Conservation (phyloP, 2,888 invertebrate species). For the Agrilus mali region DNA sequence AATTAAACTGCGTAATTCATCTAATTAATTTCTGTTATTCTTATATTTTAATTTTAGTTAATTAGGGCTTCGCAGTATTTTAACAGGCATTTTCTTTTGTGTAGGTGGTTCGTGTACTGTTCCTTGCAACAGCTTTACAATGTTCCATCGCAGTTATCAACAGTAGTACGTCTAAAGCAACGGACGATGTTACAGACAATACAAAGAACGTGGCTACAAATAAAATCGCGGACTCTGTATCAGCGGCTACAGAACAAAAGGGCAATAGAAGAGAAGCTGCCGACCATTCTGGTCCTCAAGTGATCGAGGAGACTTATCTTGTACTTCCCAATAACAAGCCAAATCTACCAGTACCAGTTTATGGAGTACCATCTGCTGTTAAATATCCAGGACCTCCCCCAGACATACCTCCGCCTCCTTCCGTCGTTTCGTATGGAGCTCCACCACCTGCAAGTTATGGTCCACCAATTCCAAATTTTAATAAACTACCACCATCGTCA, state of each 20-base stretch:
- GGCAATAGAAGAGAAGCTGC: conserved; percentile 29
- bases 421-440: conserved; percentile 13
- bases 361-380: conserved; percentile 42
- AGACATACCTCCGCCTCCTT: conserved; percentile 30
- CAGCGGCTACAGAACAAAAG: conserved; percentile 24
- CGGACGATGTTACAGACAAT: conserved; percentile 10
- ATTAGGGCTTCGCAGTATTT: too few relatives aligned
- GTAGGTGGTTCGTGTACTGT: too few relatives aligned
- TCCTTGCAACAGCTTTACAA: too few relatives aligned
- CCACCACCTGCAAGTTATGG: conserved; percentile 18
- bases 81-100: too few relatives aligned
- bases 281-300: conserved; percentile 41
- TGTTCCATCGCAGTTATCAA: background rate
- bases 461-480: conserved; percentile 15
- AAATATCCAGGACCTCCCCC: conserved; percentile 37
- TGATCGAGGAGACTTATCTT: conserved; percentile 41
- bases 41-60: too few relatives aligned
- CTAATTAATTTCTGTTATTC: too few relatives aligned
- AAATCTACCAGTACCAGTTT: conserved; percentile 44
- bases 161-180: conserved; percentile 1
- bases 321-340: conserved; percentile 30
- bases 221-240: conserved; percentile 20
- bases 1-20: too few relatives aligned
- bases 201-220: conserved; percentile 12
- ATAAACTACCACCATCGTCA: conserved; percentile 7